Base-by-base conservation (phyloP, 1,140 invertebrate genomes). In the Phymastichus coffea region DNA sequence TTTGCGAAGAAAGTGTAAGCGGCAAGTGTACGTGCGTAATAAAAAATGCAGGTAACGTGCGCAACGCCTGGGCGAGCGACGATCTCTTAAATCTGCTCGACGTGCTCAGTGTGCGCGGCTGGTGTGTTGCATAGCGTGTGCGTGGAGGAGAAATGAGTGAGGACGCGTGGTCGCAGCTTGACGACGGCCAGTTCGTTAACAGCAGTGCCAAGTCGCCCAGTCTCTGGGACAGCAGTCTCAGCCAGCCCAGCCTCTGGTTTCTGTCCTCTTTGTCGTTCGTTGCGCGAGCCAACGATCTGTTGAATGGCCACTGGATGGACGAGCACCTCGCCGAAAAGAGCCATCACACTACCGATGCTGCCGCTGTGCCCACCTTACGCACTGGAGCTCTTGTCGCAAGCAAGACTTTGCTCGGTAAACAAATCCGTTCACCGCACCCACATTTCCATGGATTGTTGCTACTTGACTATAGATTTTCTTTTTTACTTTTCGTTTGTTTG, bases 281-380 rank as follows among this genome's bases (percentile, higher is more conserved):
- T 10, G 46, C 28, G 20, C 52, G 37, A 20, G 59, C 46, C 46
- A 47, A 61, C 37, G 59, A 51, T 43, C 15, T 43, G 55, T 56
- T 51, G 52, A 61, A 49, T 61, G 51, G 59, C 35, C 44, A 49
- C 53, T 61, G 59, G 59, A 56, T 55, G 52, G 59, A 55, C 52
- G 52, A 56, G 19, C 44, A 56, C 15, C 44, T 20, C 14, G 28
- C 26, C 19, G 46, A 61, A 26, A 61, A 43, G 52, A 44, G 52
- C 41, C 7, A n/a, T 33, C 12, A 33, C 28, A 6, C 12, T 33
- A 7, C 28, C 28, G 41, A n/a, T 3, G 19, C 8, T 10, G 37
- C 37, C 9, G 6, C 6, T 8, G 30, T 33, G 14, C 7, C 30
- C 30, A 6, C 7, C 6, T 14, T 33, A 33, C 30, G 30, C 7